Evolutionary conservation across 2,888 invertebrate species (phyloP).

Genomic region (Andrena flavipes): DNA sequence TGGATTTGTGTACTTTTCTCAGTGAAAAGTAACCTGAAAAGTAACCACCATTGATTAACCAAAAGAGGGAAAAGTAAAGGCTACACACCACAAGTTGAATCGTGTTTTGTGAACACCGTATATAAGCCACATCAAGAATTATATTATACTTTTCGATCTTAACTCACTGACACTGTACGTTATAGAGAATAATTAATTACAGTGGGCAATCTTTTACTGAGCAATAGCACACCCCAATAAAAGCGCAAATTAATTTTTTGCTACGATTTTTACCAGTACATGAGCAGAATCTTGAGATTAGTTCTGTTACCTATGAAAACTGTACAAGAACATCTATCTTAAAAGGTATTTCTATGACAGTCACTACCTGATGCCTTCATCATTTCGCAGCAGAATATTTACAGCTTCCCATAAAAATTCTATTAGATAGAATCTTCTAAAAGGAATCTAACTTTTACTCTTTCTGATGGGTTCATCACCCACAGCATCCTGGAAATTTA

Average conservation of each 20-base stretch:
- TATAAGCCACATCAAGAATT: neutral
- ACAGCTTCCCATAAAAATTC: slow-evolving; percentile 66
- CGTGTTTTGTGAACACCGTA: too few relatives aligned
- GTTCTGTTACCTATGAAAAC: slow-evolving; percentile 14
- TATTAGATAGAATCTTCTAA: slow-evolving; percentile 52
- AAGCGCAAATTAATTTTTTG: slow-evolving; percentile 20
- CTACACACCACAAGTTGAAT: too few relatives aligned
- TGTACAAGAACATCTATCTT: slow-evolving; percentile 42
- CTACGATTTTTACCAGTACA: slow-evolving; percentile 5
- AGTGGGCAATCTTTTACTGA: slow-evolving; percentile 3
- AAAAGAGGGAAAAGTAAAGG: too few relatives aligned
- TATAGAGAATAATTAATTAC: slow-evolving; percentile 20
- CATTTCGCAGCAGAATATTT: slow-evolving; percentile 50
- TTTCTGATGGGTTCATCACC: slow-evolving; percentile 5
- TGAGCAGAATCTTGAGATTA: slow-evolving; percentile 19
- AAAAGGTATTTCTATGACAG: slow-evolving; percentile 61
- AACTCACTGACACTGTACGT: neutral
- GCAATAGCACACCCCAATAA: too few relatives aligned
- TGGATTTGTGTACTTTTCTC: neutral
- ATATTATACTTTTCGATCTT: slow-evolving; percentile 17
- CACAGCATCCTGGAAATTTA: neutral
- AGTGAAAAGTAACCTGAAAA: too few relatives aligned
- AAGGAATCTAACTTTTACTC: slow-evolving; percentile 19
- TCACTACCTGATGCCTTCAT: slow-evolving; percentile 66
- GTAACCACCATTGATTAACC: too few relatives aligned